Base-by-base conservation (phyloP, 2,888 invertebrate species). In the Yponomeuta malinellus region DNA sequence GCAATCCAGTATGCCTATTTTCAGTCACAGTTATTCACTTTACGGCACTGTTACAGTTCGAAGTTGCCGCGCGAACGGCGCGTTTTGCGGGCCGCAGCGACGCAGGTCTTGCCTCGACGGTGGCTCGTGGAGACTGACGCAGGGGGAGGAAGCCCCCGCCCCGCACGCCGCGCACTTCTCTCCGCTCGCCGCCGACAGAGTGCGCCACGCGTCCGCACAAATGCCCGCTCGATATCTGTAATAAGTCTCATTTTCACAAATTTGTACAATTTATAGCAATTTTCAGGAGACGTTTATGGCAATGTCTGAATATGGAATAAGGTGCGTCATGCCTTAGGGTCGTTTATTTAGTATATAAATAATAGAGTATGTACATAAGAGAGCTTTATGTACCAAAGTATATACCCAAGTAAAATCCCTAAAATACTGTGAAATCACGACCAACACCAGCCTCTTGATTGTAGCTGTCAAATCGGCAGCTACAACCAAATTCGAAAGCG, bases 11-110 rank as follows among this genome's bases (percentile, higher is more conserved):
- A 82, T 80, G 83, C 86, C 12, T 59, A 88, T 88, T 82, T 78
- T 83, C 77, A 81, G 82, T 83, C 83, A 83, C 82, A 78, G 75
- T 73, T 81, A 63, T 65, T 65, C 82, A 86, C 84, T 82, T 76
- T 78, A 77, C 73, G 70, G 74, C 83, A 84, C 87, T 80, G 85
- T 84, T 85, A 86, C 84, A 78, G 84, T 89, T 90, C 83, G 87
- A 90, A 90, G 83, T 89, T 92, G 88, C 85, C 91, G 91, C 91
- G 90, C 87, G 83, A 86, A 85, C 84, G 86, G 82, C 81, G 82
- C 84, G 81, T 67, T 68, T 78, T 77, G 77, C 72, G 75, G 77
- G 74, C 72, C 74, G 76, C 75, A 73, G 76, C 72, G 82, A 84
- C 79, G 77, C 76, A 81, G 91, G 86, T 84, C 85, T 85, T 83